A percentile compares a stretch with the other conserved stretches of the same genome.
Evolutionary conservation across 2,113 vertebrate genomes (phyloP).

Genomic region (Seriola rivoliana): DNA sequence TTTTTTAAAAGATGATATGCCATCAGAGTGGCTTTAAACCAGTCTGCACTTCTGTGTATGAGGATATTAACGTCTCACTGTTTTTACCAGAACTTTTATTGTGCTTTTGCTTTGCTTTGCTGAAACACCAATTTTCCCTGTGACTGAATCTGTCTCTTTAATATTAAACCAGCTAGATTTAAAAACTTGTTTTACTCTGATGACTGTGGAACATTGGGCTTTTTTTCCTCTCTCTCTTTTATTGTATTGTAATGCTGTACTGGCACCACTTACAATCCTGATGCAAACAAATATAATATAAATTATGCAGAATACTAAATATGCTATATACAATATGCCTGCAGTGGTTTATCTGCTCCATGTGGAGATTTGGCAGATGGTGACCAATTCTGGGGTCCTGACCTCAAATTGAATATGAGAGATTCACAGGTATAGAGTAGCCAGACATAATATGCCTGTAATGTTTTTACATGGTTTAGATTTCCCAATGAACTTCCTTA

Average conservation of each 20-base stretch:
- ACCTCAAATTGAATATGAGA: conserved; percentile 42
- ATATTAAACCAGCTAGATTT: not conserved
- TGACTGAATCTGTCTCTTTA: not conserved
- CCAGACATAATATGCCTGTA: conserved; percentile 71
- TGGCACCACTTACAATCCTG: not conserved
- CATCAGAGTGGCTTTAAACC: no score
- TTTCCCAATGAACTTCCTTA: conserved; percentile 71
- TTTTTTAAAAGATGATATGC: not conserved
- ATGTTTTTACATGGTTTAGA: conserved; percentile 75
- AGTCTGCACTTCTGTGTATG: not conserved
- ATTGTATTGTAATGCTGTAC: not conserved
- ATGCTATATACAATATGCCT: not conserved
- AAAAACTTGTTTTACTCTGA: not conserved
- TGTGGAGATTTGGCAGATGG: conserved; percentile 24
- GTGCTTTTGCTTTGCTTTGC: not conserved
- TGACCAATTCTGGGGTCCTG: conserved; percentile 30
- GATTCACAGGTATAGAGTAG: conserved; percentile 56
- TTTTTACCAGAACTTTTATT: not conserved
- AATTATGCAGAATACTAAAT: not conserved
- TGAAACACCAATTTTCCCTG: not conserved
- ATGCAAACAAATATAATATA: not conserved
- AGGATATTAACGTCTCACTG: no score
- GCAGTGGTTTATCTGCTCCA: not conserved
- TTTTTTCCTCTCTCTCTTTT: not conserved
- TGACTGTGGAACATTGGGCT: not conserved